These are phyloP conservation scores for Sesia apiformis DNA, from an alignment of 2,888 invertebrate species.

Conservation along the genomic window DNA sequence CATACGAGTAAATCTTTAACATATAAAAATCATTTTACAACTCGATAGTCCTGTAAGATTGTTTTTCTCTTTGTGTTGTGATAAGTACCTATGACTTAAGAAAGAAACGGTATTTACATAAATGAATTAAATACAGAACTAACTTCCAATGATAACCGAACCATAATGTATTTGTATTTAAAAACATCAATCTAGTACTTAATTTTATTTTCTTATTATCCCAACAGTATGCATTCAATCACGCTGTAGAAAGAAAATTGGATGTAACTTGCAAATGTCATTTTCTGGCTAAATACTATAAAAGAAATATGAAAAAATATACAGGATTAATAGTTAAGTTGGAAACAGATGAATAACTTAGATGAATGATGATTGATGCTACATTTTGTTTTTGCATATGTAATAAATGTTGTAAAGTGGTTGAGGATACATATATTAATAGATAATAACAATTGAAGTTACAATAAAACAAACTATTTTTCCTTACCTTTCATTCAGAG, in stretches of 20 bases:
- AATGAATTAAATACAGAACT: no score
- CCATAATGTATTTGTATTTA: no score
- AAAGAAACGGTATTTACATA: no score
- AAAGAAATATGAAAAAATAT: conserved; percentile 48
- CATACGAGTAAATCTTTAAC: no score
- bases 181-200: neutral
- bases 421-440: conserved; percentile 67
- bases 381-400: conserved; percentile 88
- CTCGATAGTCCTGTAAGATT: no score
- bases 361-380: conserved; percentile 77
- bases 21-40: no score
- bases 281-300: conserved; percentile 79
- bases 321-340: conserved; percentile 38
- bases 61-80: no score
- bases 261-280: conserved; percentile 81
- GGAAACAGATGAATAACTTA: conserved; percentile 30
- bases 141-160: no score
- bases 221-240: conserved; percentile 81
- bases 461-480: no score
- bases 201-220: neutral
- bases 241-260: conserved; percentile 76
- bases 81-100: no score
- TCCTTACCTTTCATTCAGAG: no score
- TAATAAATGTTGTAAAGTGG: conserved; percentile 85
- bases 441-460: no score